Percentiles rank a stretch among this genome's conserved stretches.
Conservation (phyloP, 2,113 vertebrate genomes). For the Irena cyanogastra region DNA sequence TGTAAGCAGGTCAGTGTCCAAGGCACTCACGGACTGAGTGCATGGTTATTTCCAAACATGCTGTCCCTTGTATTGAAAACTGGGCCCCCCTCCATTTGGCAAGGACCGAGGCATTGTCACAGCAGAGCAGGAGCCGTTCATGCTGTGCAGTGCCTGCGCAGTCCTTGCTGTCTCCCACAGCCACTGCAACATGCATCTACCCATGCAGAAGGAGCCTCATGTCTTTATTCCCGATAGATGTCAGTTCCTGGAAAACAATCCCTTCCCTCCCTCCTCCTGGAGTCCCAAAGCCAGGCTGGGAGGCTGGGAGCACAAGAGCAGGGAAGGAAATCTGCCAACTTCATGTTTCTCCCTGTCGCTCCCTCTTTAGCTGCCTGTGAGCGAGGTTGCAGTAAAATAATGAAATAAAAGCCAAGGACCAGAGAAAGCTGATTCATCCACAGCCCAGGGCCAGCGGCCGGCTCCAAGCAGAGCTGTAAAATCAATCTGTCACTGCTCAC, state of each 20-base stretch:
- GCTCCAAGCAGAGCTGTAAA: conserved; percentile 67
- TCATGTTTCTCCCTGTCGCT: not conserved
- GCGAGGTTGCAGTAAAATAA: conserved; percentile 62
- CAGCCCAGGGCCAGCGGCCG: conserved; percentile 65
- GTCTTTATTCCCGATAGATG: conserved; percentile 20
- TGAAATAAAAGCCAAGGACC: conserved; percentile 67
- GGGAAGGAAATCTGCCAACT: conserved; percentile 32
- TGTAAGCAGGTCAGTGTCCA: not conserved
- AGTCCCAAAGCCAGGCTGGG: not conserved
- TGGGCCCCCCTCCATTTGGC: not conserved
- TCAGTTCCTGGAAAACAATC: conserved; percentile 6
- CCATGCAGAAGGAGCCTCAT: not conserved
- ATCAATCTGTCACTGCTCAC: conserved; percentile 72
- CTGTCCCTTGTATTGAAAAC: not conserved
- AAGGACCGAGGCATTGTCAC: not conserved
- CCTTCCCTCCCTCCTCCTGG: not conserved
- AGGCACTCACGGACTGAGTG: not conserved
- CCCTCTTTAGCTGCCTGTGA: conserved; percentile 39
- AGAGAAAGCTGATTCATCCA: conserved; percentile 73
- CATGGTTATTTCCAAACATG: not conserved
- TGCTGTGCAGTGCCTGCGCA: accelerated
- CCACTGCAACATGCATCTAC: not conserved
- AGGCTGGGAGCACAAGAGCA: not conserved
- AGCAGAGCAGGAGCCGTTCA: not conserved
- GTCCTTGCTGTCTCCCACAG: not conserved